Evolutionary conservation across 64 coral and sea anemone species (phyloP).

Genomic region (Acropora yongei): DNA sequence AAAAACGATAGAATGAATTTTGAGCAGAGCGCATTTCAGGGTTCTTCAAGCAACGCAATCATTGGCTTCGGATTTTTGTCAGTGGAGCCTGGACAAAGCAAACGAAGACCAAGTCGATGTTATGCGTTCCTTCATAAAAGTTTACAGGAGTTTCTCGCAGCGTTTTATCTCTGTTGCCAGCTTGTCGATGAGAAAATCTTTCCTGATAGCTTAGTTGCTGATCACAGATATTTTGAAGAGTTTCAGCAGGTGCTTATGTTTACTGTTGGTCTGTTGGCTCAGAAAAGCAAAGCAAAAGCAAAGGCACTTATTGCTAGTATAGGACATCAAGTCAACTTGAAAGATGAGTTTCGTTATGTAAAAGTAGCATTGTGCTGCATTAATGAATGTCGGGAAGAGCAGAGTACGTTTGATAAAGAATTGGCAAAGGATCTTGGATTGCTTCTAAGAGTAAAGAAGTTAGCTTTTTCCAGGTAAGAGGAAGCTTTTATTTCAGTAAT

Average conservation of each 20-base stretch:
- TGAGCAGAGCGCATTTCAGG: not conserved
- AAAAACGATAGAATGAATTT: not conserved
- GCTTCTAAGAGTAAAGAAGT: too few relatives aligned
- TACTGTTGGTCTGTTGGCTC: not conserved
- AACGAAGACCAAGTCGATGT: not conserved
- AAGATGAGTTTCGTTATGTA: too few relatives aligned
- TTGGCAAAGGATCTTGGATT: too few relatives aligned
- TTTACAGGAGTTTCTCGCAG: conserved; percentile 27
- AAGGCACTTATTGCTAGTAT: too few relatives aligned
- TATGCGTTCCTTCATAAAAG: not conserved
- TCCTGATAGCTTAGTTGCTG: not conserved
- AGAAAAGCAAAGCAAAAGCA: not conserved
- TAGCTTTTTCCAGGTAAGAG: too few relatives aligned
- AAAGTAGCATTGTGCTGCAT: too few relatives aligned
- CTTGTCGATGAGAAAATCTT: not conserved
- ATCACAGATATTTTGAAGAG: not conserved
- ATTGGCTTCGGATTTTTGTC: not conserved
- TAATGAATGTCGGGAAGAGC: too few relatives aligned
- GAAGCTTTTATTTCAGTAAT: too few relatives aligned
- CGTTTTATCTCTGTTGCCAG: not conserved
- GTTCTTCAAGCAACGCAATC: not conserved
- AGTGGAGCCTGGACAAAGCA: not conserved
- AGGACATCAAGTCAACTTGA: too few relatives aligned
- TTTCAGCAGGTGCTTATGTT: not conserved
- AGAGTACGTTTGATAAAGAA: too few relatives aligned